Evolutionary conservation across 2,888 invertebrate genomes (phyloP), one percentile per base, ranked within the genome.

Genomic region (Prosopocoilus inquinatus): DNA sequence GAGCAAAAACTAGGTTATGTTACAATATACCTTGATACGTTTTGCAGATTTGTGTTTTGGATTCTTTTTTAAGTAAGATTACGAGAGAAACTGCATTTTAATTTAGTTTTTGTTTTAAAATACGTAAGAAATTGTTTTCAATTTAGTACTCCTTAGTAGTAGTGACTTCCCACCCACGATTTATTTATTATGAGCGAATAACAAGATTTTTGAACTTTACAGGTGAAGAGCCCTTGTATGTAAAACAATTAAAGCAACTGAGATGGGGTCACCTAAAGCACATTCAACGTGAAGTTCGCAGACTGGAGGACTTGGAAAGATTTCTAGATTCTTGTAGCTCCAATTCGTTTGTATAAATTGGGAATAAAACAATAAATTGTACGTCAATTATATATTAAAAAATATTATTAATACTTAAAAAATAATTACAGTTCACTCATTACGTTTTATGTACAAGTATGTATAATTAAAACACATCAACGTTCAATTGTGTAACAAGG

Each of bases 251-350:
- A 53, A 77, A 76, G 55, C 72, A 75, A 47, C 66, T 78, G 35
- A 70, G 80, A n/a, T 79, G 76, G 78, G 73, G 75, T 9, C 78
- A 79, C 55, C 65, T 80, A 60, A 75, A 75, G 53, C 78, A 78
- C 59, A 80, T 80, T 53, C 78, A 79, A 60, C 70, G 73, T 2
- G 78, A 78, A 65, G 71, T 78, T n/a, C 69, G 69, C 38, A 69
- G 76, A 47, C 62, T 80, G 15, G 78, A 76, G 58, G 76, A 77
- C 41, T 63, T 80, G 20, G 79, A 80, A 65, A 66, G 74, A 54
- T 75, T 76, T 58, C 63, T 79, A 48, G 79, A 80, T 61, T 69
- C 71, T 2, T 76, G 71, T 58, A 66, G 48, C 15, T 57, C 57
- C 7, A 57, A 53, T 41, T 45, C 48, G 63, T 65, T 59, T 53